phyloP scores from a whole-genome alignment of 2,888 invertebrate genomes.

The Rotaria macrura region DNA sequence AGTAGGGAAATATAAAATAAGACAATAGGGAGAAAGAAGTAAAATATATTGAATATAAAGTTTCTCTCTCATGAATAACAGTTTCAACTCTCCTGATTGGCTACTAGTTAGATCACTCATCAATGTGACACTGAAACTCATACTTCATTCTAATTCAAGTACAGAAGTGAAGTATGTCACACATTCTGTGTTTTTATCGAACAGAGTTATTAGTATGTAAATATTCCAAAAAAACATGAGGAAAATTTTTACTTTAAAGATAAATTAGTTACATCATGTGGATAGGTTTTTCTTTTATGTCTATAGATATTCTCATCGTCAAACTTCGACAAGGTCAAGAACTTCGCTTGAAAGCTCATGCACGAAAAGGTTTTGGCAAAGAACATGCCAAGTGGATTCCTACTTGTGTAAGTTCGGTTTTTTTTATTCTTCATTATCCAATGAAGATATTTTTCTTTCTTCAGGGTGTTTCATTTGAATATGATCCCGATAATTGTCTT shows the following conservation, averaged over 20 bases:
- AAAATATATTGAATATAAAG: too few relatives aligned
- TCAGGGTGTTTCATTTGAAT: conserved; percentile 85
- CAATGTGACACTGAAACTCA: too few relatives aligned
- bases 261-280: conserved; percentile 1
- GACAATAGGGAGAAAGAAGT: too few relatives aligned
- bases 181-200: too few relatives aligned
- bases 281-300: conserved; percentile 37
- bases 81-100: too few relatives aligned
- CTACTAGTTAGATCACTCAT: too few relatives aligned
- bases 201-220: too few relatives aligned
- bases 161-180: too few relatives aligned
- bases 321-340: conserved; percentile 75
- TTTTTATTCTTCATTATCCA: not conserved
- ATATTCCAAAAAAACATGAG: too few relatives aligned
- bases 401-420: conserved; percentile 57
- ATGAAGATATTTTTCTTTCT: not conserved
- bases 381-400: conserved; percentile 99
- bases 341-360: conserved; percentile 81
- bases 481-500: conserved; percentile 95
- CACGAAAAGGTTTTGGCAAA: conserved; percentile 87
- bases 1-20: too few relatives aligned
- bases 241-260: not conserved
- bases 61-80: too few relatives aligned
- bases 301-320: conserved; percentile 59
- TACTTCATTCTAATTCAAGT: too few relatives aligned